These are phyloP conservation scores for Chitala chitala DNA, from an alignment of 2,113 vertebrate genomes.

Conservation along the genomic window DNA sequence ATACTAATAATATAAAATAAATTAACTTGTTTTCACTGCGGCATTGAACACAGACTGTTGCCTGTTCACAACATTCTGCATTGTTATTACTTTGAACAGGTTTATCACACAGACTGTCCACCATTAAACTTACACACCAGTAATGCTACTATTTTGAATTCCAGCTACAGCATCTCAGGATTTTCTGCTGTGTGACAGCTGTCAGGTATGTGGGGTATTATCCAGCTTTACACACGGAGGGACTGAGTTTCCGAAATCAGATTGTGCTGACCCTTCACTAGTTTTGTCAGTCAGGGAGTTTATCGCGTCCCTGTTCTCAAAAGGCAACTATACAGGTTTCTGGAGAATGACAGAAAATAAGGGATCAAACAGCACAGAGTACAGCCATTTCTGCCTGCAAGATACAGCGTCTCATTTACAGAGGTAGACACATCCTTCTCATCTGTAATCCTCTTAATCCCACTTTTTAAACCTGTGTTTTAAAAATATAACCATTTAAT, in stretches of 20 bases:
- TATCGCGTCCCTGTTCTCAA: background rate
- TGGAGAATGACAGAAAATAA: background rate
- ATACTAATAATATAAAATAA: too few species aligned
- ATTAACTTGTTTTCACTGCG: background rate
- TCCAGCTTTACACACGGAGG: background rate
- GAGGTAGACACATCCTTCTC: background rate
- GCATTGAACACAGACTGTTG: too few species aligned
- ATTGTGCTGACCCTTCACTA: background rate
- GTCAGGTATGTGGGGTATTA: background rate
- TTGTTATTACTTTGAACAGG: background rate
- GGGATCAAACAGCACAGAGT: background rate
- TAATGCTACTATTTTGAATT: background rate
- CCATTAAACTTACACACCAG: background rate
- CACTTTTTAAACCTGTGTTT: too few species aligned
- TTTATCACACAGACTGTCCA: background rate
- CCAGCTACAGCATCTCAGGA: background rate
- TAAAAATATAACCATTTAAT: too few species aligned
- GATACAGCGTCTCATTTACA: background rate
- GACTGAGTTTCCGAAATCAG: background rate
- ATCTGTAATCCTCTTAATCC: background rate
- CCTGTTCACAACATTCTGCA: slow-evolving; percentile 2
- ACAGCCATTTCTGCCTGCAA: background rate
- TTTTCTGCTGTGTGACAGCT: background rate
- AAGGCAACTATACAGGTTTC: background rate
- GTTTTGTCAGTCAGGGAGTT: background rate